Base-by-base conservation (phyloP, 1,140 invertebrate species). In the Xylocopa sonorina region DNA sequence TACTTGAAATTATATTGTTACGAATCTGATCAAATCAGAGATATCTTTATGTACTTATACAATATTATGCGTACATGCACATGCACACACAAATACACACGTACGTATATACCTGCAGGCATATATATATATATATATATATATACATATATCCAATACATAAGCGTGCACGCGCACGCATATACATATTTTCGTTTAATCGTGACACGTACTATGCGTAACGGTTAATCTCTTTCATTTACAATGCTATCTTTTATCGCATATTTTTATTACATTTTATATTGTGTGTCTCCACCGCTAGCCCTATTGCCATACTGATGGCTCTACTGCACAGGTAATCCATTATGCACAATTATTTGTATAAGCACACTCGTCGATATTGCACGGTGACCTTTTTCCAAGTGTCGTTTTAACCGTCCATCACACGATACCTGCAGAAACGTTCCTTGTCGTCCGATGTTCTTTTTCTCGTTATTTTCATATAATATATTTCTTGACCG, bases 291-390 rank as follows among this genome's bases (percentile, higher is more conserved):
- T 93, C 91, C 93, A 92, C 91, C 92, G 93, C 94, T 95, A 97
- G 96, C 95, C 96, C 96, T 91, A 96, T 97, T 95, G 96, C 96
- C 95, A 96, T 95, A 93, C 95, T 97, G 94, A 96, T 97, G 96
- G 96, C 96, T 94, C 94, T 97, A 90, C 94, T 97, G 90, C 95
- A 96, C 94, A 97, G 96, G 96, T 97, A 97, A 96, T 92, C 83
- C 91, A 93, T 90, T 90, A 91, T 92, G 91, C 92, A 93, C 92
- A 92, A 92, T 88, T 90, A 89, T 88, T 88, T 83, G 90, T 92
- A 90, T 92, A 91, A 90, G 91, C 89, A 83, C 89, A 88, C 88
- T 87, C 90, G 88, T 89, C 89, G 88, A 88, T 89, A 84, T 83
- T 91, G 91, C 91, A 92, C 90, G 90, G 89, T 92, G 91, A 83